These are phyloP conservation scores for Morelia viridis DNA, from an alignment of 2,797 vertebrate genomes.

Conservation along the genomic window DNA sequence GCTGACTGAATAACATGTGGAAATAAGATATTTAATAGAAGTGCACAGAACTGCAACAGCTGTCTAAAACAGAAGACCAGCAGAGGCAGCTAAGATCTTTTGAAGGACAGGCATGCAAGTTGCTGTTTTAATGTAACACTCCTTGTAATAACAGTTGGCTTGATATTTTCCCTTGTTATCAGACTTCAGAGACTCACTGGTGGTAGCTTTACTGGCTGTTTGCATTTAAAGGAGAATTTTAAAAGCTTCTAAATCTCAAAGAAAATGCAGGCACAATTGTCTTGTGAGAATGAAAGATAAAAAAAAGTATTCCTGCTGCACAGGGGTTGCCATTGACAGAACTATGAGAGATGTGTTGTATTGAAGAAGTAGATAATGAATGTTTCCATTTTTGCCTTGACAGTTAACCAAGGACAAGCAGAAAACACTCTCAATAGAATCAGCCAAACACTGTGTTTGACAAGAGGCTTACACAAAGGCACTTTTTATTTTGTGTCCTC, in stretches of 20 bases:
- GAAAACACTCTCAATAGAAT: background rate
- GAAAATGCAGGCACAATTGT: conserved; percentile 5
- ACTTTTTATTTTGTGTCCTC: background rate
- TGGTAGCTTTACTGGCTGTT: conserved; percentile 35
- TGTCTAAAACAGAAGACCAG: conserved; percentile 49
- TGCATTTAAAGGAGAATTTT: conserved; percentile 20
- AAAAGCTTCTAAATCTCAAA: background rate
- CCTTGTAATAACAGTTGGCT: background rate
- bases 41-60: conserved; percentile 35
- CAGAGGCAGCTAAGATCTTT: conserved; percentile 10
- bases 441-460: background rate
- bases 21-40: conserved; percentile 65
- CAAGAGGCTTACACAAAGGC: background rate
- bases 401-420: background rate
- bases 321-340: background rate
- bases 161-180: conserved; percentile 14
- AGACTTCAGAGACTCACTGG: conserved; percentile 12
- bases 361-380: background rate
- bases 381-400: background rate
- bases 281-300: background rate
- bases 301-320: background rate
- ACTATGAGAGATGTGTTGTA: conserved; percentile 2
- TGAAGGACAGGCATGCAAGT: conserved; percentile 50
- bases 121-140: conserved; percentile 26
- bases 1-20: conserved; percentile 62